Evolutionary conservation across 1,140 invertebrate genomes (phyloP).

Genomic region (Agrypnia vestita): DNA sequence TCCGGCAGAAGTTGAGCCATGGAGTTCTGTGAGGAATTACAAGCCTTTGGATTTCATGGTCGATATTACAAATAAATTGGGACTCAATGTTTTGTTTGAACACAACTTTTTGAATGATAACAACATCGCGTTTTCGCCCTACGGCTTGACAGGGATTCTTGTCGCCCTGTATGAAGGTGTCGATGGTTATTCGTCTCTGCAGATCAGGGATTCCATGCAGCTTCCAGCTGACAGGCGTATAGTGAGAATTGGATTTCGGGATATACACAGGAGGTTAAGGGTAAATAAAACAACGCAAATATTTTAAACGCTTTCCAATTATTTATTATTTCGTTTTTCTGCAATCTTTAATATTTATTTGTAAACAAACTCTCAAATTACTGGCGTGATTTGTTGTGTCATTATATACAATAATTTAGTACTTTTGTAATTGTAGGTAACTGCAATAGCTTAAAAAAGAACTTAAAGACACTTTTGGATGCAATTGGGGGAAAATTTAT

Average conservation of each 20-base stretch:
- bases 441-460: no score
- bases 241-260: constrained; percentile 83
- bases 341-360: neutral
- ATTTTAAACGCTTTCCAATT: neutral
- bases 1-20: neutral
- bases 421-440: no score
- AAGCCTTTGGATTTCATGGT: constrained; percentile 82
- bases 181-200: constrained; percentile 77
- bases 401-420: no score
- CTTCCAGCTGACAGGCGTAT: constrained; percentile 81
- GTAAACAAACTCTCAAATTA: neutral
- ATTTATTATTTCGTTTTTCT: no score
- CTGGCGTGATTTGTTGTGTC: neutral
- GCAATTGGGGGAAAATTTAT: no score
- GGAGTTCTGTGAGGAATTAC: constrained; percentile 64
- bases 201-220: constrained; percentile 79
- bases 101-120: constrained; percentile 80
- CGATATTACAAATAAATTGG: constrained; percentile 84
- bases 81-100: constrained; percentile 80
- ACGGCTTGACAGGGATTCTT: constrained; percentile 83
- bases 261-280: constrained; percentile 83
- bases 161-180: constrained; percentile 85
- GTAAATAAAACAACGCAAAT: constrained; percentile 66
- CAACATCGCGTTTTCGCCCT: constrained; percentile 89
- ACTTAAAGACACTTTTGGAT: no score